Evolutionary conservation across 53 echinoderm and acorn worm species (phyloP), one percentile per base, ranked within the genome.

Genomic region (Astropecten irregularis): DNA sequence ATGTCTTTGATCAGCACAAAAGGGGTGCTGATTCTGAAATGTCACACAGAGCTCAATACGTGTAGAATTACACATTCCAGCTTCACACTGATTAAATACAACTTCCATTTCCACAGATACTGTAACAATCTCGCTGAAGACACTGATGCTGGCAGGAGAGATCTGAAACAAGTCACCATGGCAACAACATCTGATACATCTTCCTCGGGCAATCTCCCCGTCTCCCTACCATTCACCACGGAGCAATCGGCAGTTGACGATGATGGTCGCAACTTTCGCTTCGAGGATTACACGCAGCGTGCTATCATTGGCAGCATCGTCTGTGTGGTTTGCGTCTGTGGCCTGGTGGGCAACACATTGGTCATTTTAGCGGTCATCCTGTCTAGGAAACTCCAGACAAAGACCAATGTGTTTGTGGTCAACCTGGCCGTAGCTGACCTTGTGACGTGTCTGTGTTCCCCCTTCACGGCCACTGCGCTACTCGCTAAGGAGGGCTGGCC

Each of bases 391-490:
- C 73, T 85, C 0, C 85, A 56, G 44, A 58, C 85, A 8, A 59
- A 30, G 25, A 85, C 85, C 62, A 85, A 85, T 21, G 69, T 68
- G 15, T 85, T 72, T 31, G 85, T 85, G 30, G 35, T 69, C 48
- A 85, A 68, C 50, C 73, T 85, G 8, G 72, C 85, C 1, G 63
- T 73, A 40, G 63, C 85, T 2, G 76, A 86, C 51, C 48, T 86
- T 2, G 18, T 86, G 19, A 74, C 74, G 16, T 65, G 56, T 5
- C 19, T 86, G 28, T 42, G 66, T 29, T 39, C 74, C 22, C 67
- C 86, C 20, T 76, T 49, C 37, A 64, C 47, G 18, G 64, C 35
- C 8, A 49, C 76, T 18, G 86, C 86, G n/a, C 18, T 86, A 19
- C 66, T 86, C 11, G 53, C 50, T 4, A 56, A 51, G 16, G 46